phyloP scores from a whole-genome alignment of 2,113 vertebrate genomes.

The Polyodon spathula region DNA sequence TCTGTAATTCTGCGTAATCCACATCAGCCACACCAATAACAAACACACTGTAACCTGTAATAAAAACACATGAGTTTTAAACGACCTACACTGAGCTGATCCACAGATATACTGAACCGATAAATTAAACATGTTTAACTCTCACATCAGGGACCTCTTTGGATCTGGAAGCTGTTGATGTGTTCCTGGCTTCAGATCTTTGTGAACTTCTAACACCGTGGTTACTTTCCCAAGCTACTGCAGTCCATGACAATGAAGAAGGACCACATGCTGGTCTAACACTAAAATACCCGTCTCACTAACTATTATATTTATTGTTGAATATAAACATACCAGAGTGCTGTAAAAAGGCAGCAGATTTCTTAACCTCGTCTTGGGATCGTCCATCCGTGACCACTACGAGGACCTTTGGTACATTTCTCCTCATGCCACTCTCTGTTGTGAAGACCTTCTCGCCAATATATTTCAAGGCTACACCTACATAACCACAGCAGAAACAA shows the following conservation, averaged over 20 bases:
- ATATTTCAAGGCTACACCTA: slow-evolving; percentile 86
- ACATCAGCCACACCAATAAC: slow-evolving; percentile 89
- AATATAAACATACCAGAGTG: slow-evolving; percentile 69
- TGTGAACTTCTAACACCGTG: too few species aligned
- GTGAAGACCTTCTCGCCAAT: slow-evolving; percentile 83
- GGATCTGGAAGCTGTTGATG: too few species aligned
- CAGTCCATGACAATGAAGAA: too few species aligned
- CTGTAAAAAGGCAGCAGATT: slow-evolving; percentile 74
- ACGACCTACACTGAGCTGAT: too few species aligned
- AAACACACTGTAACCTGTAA: slow-evolving; percentile 87
- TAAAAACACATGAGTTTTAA: neutral
- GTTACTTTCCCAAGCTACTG: too few species aligned
- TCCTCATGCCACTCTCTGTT: slow-evolving; percentile 82
- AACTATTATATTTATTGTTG: too few species aligned
- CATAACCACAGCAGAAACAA: slow-evolving; percentile 1
- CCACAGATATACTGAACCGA: too few species aligned
- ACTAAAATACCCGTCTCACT: too few species aligned
- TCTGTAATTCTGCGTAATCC: slow-evolving; percentile 80
- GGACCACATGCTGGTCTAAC: too few species aligned
- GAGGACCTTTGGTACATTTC: slow-evolving; percentile 89
- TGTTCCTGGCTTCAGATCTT: too few species aligned
- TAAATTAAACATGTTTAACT: too few species aligned
- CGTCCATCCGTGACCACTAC: slow-evolving; percentile 90
- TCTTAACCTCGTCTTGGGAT: slow-evolving; percentile 91
- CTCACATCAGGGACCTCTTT: too few species aligned